A percentile compares a stretch with the other conserved stretches of the same genome.
Conservation (phyloP, 2,888 invertebrate species). For the Macrosiphum euphorbiae region DNA sequence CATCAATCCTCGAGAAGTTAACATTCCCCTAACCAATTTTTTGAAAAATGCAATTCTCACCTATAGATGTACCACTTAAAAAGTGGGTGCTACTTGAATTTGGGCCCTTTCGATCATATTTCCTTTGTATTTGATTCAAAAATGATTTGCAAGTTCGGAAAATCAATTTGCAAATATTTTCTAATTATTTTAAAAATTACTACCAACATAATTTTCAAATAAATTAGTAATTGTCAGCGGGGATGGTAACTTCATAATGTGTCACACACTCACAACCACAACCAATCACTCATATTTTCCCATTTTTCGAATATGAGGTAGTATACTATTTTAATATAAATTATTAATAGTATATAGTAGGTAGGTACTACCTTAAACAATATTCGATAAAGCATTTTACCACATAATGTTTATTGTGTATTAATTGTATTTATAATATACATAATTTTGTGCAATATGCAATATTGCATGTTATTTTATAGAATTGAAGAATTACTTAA, state of each 20-base stretch:
- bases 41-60: background rate
- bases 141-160: background rate
- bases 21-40: background rate
- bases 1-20: background rate
- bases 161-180: background rate
- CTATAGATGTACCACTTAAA: background rate
- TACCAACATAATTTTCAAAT: background rate
- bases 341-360: background rate
- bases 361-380: background rate
- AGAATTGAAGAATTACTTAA: background rate
- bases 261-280: background rate
- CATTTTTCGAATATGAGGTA: background rate
- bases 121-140: background rate
- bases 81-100: background rate
- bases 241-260: background rate
- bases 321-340: background rate
- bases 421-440: background rate
- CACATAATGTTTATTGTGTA: background rate
- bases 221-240: background rate
- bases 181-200: background rate
- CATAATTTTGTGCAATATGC: too few species aligned
- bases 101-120: background rate
- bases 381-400: background rate
- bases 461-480: background rate
- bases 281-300: background rate